These are phyloP conservation scores for Tapirus terrestris DNA, from an alignment of 2,113 vertebrate species.

Conservation along the genomic window DNA sequence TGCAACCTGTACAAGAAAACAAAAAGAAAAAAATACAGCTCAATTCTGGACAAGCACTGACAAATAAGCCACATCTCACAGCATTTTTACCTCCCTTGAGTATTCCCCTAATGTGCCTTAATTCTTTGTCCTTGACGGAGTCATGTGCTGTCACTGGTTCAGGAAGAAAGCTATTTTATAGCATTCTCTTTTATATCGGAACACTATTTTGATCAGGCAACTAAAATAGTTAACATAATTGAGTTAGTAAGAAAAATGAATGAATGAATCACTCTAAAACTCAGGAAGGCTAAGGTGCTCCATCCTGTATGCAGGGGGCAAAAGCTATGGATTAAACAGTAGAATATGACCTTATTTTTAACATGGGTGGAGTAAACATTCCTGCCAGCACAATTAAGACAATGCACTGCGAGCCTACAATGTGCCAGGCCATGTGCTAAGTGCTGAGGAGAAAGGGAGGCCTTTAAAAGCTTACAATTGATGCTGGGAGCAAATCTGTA, in stretches of 20 bases:
- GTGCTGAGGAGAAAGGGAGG: not conserved
- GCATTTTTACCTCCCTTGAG: not conserved
- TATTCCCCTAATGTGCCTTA: not conserved
- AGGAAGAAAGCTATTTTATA: not conserved
- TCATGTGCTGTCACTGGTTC: not conserved
- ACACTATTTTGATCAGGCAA: not conserved
- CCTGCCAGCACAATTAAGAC: not conserved
- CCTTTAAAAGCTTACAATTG: not conserved
- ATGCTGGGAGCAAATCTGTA: not conserved
- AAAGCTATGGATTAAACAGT: not conserved
- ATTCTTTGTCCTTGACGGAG: not conserved
- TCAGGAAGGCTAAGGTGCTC: not conserved
- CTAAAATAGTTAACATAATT: not conserved
- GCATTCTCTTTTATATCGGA: not conserved
- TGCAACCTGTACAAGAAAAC: slow-evolving; percentile 88
- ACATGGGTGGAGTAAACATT: not conserved
- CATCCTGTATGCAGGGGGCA: not conserved
- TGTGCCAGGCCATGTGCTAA: accelerated
- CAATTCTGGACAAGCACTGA: not conserved
- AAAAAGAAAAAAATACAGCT: not conserved
- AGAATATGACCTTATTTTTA: not conserved
- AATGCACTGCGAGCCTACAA: not conserved
- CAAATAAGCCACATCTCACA: not conserved
- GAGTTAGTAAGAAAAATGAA: not conserved
- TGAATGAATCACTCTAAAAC: not conserved